These are phyloP conservation scores for Chloebia gouldiae DNA, from an alignment of 2,113 vertebrate genomes.

Conservation along the genomic window DNA sequence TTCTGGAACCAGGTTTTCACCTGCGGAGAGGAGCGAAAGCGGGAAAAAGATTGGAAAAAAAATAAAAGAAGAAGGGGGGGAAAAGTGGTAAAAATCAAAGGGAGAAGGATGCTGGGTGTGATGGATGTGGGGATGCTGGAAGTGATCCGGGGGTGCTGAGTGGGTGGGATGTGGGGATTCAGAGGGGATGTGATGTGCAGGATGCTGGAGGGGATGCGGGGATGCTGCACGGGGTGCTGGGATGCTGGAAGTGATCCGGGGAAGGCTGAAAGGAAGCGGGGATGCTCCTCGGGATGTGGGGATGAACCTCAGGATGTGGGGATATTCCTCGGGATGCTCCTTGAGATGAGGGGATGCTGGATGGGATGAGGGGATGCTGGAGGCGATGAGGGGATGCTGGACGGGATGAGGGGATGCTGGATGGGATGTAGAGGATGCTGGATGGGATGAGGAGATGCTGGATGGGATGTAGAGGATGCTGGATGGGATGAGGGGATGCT, in stretches of 20 bases:
- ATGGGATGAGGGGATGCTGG: no score
- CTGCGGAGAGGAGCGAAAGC: slow-evolving; percentile 50
- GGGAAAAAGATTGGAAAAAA: no score
- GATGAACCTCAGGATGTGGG: no score
- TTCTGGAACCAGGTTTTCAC: slow-evolving; percentile 99
- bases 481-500: no score
- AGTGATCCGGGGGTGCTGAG: background rate
- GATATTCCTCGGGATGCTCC: no score
- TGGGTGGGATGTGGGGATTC: background rate
- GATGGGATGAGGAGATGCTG: no score
- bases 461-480: no score
- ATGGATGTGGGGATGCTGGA: background rate
- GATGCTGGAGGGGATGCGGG: background rate
- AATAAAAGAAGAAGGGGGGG: accelerated
- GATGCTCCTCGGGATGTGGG: background rate
- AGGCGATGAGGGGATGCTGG: no score
- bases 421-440: background rate
- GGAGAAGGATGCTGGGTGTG: background rate
- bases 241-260: background rate
- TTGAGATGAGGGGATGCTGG: no score
- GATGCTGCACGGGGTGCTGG: no score
- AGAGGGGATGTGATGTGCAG: background rate
- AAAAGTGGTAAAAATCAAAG: background rate
- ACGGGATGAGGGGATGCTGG: background rate
- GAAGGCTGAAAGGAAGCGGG: no score